These are phyloP conservation scores for Dendrocincla fuliginosa DNA, from an alignment of 2,797 vertebrate species.

Conservation along the genomic window DNA sequence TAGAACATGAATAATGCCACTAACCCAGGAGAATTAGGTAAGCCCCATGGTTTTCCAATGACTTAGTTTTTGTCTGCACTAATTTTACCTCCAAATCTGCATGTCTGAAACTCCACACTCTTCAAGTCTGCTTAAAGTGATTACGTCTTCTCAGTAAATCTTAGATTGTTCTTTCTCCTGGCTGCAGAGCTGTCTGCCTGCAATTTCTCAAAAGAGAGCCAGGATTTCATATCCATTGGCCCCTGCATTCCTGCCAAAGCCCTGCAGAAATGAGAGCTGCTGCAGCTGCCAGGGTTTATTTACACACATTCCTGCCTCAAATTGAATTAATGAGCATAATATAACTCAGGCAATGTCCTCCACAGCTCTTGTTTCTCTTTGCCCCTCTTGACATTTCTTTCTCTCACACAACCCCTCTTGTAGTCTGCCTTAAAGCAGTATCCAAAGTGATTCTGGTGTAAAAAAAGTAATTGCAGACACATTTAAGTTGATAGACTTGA, in stretches of 20 bases:
- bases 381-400: conserved; percentile 58
- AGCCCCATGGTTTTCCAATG: conserved; percentile 37
- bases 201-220: conserved; percentile 45
- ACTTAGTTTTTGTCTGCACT: conserved; percentile 39
- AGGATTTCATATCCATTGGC: conserved; percentile 65
- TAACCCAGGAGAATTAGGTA: conserved; percentile 23
- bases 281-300: conserved; percentile 94
- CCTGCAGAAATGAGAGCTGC: conserved; percentile 76
- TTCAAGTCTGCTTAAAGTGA: conserved; percentile 54
- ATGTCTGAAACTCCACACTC: conserved; percentile 43
- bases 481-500: not conserved
- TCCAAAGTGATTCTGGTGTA: conserved; percentile 2
- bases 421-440: conserved; percentile 14
- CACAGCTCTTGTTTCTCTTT: conserved; percentile 67
- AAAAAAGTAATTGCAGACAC: conserved; percentile 30
- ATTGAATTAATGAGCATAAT: conserved; percentile 95
- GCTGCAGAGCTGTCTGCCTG: conserved; percentile 45
- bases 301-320: conserved; percentile 97
- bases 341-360: conserved; percentile 79
- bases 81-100: conserved; percentile 47
- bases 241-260: conserved; percentile 79
- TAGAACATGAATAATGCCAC: conserved; percentile 28
- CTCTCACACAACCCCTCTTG: conserved; percentile 1
- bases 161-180: conserved; percentile 60
- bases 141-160: conserved; percentile 44